These are phyloP conservation scores for Drosophila ustulata DNA, from an alignment of 2,888 invertebrate species.

Conservation along the genomic window DNA sequence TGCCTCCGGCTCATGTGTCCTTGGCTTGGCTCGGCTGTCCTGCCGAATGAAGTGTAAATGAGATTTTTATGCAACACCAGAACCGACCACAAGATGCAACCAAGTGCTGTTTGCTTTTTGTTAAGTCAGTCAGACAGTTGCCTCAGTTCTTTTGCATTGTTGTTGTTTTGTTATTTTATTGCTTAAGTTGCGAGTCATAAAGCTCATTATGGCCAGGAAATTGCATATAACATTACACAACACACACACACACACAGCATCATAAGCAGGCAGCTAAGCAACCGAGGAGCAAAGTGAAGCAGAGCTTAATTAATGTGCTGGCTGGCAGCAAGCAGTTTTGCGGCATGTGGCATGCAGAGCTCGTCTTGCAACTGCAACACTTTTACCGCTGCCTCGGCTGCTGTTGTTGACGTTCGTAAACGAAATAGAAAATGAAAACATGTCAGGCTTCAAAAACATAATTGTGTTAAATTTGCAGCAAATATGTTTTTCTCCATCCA, in stretches of 20 bases:
- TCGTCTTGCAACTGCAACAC: slow-evolving; percentile 63
- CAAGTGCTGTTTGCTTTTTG: slow-evolving; percentile 48
- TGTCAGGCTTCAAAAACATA: slow-evolving; percentile 75
- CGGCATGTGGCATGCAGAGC: slow-evolving; percentile 49
- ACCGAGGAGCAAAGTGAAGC: slow-evolving; percentile 42
- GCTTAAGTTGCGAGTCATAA: slow-evolving; percentile 72
- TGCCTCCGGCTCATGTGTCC: slow-evolving; percentile 46
- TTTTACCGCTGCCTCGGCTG: slow-evolving; percentile 42
- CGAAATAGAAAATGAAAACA: slow-evolving; percentile 68
- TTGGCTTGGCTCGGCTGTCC: slow-evolving; percentile 37
- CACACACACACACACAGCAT: slow-evolving; percentile 32
- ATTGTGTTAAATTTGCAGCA: slow-evolving; percentile 75
- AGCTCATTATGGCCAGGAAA: slow-evolving; percentile 78
- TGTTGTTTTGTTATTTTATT: slow-evolving; percentile 60
- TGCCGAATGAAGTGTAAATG: slow-evolving; percentile 70
- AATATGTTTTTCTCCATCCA: slow-evolving; percentile 55
- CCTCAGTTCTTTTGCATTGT: slow-evolving; percentile 22
- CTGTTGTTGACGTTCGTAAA: slow-evolving; percentile 29
- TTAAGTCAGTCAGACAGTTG: slow-evolving; percentile 44
- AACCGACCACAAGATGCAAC: slow-evolving; percentile 71
- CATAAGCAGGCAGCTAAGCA: slow-evolving; percentile 28
- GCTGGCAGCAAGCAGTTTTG: not conserved
- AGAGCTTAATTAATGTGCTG: slow-evolving; percentile 74
- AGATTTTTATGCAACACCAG: slow-evolving; percentile 80
- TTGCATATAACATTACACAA: slow-evolving; percentile 68